Percentiles rank a stretch among this genome's conserved stretches.
These are phyloP conservation scores for Metellina segmentata DNA, from an alignment of 2,888 invertebrate species.

Conservation along the genomic window DNA sequence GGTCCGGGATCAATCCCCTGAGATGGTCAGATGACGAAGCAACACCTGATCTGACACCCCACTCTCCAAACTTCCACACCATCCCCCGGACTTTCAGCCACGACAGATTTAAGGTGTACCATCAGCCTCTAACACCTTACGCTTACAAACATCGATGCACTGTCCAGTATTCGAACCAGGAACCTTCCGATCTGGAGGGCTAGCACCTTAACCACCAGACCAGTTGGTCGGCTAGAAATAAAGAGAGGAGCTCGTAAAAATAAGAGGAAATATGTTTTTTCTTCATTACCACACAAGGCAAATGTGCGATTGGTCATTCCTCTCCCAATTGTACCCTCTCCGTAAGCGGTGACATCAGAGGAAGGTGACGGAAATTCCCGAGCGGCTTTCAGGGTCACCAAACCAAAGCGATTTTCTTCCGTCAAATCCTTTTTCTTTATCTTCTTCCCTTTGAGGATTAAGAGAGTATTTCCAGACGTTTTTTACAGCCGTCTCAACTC, in stretches of 20 bases:
- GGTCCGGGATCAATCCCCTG: no score
- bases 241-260: neutral
- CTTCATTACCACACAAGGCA: neutral
- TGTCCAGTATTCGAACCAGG: no score
- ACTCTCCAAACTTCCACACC: no score
- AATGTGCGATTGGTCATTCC: slow-evolving; percentile 63
- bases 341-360: slow-evolving; percentile 34
- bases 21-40: no score
- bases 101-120: no score
- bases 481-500: neutral
- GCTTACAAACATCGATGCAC: no score
- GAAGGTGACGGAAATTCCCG: slow-evolving; percentile 53
- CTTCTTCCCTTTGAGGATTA: slow-evolving; percentile 15
- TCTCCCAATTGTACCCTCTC: neutral
- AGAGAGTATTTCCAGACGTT: neutral
- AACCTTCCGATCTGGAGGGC: no score
- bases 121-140: no score
- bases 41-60: no score
- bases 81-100: no score
- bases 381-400: slow-evolving; percentile 61
- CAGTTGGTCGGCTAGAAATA: no score
- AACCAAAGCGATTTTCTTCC: slow-evolving; percentile 16
- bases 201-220: no score
- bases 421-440: slow-evolving; percentile 19
- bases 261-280: neutral